Evolutionary conservation across 2,888 invertebrate species (phyloP).

Genomic region (Drosophila austrosaltans): DNA sequence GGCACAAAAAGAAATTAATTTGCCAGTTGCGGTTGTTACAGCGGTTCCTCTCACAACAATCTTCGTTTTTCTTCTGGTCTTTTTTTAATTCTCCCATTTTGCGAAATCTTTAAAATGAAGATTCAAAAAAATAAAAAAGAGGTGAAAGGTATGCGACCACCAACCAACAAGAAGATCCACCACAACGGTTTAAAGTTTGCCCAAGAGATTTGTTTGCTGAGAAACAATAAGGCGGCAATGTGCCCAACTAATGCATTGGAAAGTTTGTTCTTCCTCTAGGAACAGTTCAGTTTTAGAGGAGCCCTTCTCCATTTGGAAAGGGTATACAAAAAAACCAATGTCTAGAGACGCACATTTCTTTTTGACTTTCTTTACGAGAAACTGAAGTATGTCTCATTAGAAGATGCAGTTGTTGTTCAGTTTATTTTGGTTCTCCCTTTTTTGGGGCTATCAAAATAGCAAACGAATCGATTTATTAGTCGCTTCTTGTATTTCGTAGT

Average conservation of each 20-base stretch:
- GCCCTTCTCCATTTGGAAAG: not conserved
- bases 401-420: conserved; percentile 27
- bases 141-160: conserved; percentile 51
- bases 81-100: conserved; percentile 35
- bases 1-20: conserved; percentile 74
- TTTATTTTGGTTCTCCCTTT: not conserved
- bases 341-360: conserved; percentile 23
- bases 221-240: conserved; percentile 1
- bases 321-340: not conserved
- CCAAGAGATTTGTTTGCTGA: conserved; percentile 36
- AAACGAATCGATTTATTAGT: conserved; percentile 54
- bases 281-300: conserved; percentile 50
- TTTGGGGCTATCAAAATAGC: conserved; percentile 73
- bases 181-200: conserved; percentile 3
- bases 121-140: conserved; percentile 42
- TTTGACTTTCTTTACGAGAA: conserved; percentile 39
- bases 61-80: conserved; percentile 7
- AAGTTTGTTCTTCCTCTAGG: conserved; percentile 50
- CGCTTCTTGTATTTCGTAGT: conserved; percentile 37
- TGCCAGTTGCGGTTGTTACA: conserved; percentile 77
- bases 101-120: conserved; percentile 26
- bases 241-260: conserved; percentile 63
- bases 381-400: conserved; percentile 72
- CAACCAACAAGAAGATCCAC: not conserved
- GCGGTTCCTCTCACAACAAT: conserved; percentile 51